Evolutionary conservation across 2,888 invertebrate genomes (phyloP), one percentile per base, ranked within the genome.

Genomic region (Epinotia demarniana): DNA sequence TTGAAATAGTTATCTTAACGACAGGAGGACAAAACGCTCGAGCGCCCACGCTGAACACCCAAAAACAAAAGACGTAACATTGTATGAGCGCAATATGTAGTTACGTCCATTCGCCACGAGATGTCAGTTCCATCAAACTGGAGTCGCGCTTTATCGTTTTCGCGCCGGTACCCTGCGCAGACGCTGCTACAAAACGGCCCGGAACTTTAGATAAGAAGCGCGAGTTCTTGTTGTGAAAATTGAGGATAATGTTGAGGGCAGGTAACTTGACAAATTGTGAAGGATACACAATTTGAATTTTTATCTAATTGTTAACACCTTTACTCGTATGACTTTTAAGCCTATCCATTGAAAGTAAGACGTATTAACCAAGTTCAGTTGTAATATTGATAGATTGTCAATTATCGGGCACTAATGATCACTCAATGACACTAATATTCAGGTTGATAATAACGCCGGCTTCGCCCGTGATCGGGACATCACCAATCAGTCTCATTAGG

Each of bases 121-220:
- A 53, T 53, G 53, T 18, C 53, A 53, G 66, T 43, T 46, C 46
- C 69, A 46, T 69, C 69, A 81, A 81, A 79, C 82, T 81, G 84
- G 13, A 57, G 46, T 69, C 46, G 86, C 86, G 84, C 87, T 90
- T 90, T 90, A 90, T 87, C 86, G 81, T 82, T 81, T 85, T 85
- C 85, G 83, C 86, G 78, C 81, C 66, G 80, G 84, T 87, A 87
- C 86, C 85, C 82, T 80, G 82, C 82, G 85, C 82, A 72, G 72
- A 81, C 83, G 83, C 82, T 74, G 75, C 77, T 82, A 85, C 87
- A 85, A 86, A 87, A 88, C 84, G 83, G 81, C 83, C 81, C 81
- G 82, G 77, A 75, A 77, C 62, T 60, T 62, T 49, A 61, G 61
- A 70, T 61, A 62, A 62, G 46, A 61, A 46, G 49, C 53, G 33